Evolutionary conservation across 2,888 invertebrate genomes (phyloP), one percentile per base, ranked within the genome.

Genomic region (Torymus tubicola): DNA sequence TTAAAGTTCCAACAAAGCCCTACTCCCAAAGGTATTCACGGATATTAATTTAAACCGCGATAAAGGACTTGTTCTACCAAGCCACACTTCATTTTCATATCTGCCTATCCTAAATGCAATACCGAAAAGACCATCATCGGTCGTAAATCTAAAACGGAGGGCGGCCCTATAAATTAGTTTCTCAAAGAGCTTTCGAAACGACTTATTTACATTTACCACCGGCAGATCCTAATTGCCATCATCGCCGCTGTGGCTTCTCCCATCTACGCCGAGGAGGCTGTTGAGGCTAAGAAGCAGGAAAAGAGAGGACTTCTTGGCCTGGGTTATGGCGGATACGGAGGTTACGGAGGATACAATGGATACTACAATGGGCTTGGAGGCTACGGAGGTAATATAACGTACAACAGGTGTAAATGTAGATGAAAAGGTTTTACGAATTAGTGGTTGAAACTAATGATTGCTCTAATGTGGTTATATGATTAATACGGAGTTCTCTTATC

Each of bases 251-350:
- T 88, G 77, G 86, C 83, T 24, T 75, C 86, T 10, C 86, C 88
- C 3, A 78, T 78, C 60, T 79, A 52, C 73, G 78, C 78, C 24
- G 85, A 87, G 67, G 88, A 86, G 71, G 82, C 77, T 14, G 58
- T 21, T 13, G 87, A 85, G 18, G 74, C 83, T 11, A 89, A 87
- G 80, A 86, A 81, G 71, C 84, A 86, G 14, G 88, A 88, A 3
- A 89, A 89, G 63, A 78, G 89, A 84, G 89, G 87, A 53, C 58
- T 86, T 21, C 67, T 86, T 8, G 88, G 85, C 52, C 72, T 72
- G 14, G 78, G 78, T 61, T 79, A 79, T 24, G 68, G 73, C 52
- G 72, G 78, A 14, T 78, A 61, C 14, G 2, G 3, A 24, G 70
- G 70, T 8, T 67, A 53, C 13, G 52, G 52, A 13, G 63, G 72